These are phyloP conservation scores for Chiloscyllium plagiosum DNA, from an alignment of 2,113 vertebrate species.

Conservation along the genomic window DNA sequence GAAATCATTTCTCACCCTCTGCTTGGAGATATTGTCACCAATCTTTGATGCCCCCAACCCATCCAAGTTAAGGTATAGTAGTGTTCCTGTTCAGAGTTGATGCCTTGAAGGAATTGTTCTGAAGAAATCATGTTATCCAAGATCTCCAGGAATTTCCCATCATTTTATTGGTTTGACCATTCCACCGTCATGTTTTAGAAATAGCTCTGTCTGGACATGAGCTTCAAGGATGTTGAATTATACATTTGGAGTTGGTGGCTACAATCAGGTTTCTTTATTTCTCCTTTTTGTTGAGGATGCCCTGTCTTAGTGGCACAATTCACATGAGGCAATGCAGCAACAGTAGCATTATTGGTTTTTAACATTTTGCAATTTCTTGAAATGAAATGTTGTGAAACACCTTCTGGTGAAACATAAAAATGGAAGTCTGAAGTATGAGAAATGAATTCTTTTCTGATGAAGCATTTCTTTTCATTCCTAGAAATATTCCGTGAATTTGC, in stretches of 20 bases:
- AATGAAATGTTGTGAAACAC: neutral
- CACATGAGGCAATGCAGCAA: neutral
- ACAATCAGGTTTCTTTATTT: neutral
- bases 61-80: neutral
- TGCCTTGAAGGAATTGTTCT: neutral
- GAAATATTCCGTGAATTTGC: slow-evolving; percentile 84
- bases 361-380: no score
- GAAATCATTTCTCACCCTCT: neutral
- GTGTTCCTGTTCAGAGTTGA: neutral
- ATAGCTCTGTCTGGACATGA: neutral
- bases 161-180: neutral
- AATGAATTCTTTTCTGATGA: neutral
- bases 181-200: neutral
- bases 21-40: neutral
- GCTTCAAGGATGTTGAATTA: neutral
- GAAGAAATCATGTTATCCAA: neutral
- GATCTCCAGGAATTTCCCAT: neutral
- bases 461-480: slow-evolving; percentile 45
- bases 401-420: slow-evolving; percentile 12
- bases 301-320: no score
- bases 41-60: neutral
- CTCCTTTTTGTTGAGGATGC: neutral
- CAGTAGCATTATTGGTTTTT: neutral
- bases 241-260: neutral
- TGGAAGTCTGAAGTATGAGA: neutral